Conservation (phyloP, 2,888 invertebrate genomes). For the Nephrotoma flavescens region DNA sequence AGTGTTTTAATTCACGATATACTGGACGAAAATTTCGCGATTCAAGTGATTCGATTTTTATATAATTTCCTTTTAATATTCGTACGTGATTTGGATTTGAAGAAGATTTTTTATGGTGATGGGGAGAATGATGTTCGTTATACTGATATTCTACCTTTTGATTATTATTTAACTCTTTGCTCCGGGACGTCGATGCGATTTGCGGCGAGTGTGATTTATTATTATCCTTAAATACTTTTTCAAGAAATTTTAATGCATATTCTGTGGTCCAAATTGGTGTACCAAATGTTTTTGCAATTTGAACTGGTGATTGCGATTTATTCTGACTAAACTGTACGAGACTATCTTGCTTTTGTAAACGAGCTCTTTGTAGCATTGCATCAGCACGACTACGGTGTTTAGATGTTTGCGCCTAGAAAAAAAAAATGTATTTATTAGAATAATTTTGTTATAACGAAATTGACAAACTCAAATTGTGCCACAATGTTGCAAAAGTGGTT, state of each 20-base stretch:
- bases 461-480: no score
- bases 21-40: slow-evolving; percentile 26
- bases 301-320: slow-evolving; percentile 29
- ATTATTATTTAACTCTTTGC: not conserved
- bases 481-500: no score
- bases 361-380: slow-evolving; percentile 67
- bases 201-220: slow-evolving; percentile 6
- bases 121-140: not conserved
- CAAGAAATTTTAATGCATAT: slow-evolving; percentile 47
- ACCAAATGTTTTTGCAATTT: slow-evolving; percentile 36
- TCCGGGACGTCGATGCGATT: not conserved
- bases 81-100: slow-evolving; percentile 30
- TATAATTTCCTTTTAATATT: slow-evolving; percentile 48
- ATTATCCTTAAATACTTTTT: slow-evolving; percentile 37
- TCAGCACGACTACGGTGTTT: slow-evolving; percentile 44
- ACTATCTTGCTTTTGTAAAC: slow-evolving; percentile 20
- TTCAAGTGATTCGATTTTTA: slow-evolving; percentile 47
- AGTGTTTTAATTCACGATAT: slow-evolving; percentile 28
- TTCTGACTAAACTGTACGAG: not conserved
- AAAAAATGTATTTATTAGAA: not conserved
- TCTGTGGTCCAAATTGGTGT: slow-evolving; percentile 40
- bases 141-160: slow-evolving; percentile 20
- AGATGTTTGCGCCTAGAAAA: slow-evolving; percentile 8
- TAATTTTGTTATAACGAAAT: no score
- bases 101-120: not conserved